These are phyloP conservation scores for Pelecanoides urinatrix DNA, from an alignment of 2,113 vertebrate genomes.

Conservation along the genomic window DNA sequence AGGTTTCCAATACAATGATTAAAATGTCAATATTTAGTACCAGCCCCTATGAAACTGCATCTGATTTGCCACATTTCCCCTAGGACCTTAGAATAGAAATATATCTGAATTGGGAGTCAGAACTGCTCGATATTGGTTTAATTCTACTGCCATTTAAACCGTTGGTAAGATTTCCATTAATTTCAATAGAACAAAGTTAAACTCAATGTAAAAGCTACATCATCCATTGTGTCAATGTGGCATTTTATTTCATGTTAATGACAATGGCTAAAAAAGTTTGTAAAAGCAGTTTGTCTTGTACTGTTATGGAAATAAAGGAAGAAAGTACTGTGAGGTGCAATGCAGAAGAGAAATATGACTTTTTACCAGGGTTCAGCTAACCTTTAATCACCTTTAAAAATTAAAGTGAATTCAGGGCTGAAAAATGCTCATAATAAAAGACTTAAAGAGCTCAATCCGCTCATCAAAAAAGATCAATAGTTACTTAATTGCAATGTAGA, in stretches of 20 bases:
- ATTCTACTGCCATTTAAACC: background rate
- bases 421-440: constrained; percentile 34
- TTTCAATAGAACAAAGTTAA: background rate
- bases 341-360: background rate
- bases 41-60: background rate
- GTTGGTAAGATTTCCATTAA: background rate
- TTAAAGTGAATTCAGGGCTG: background rate
- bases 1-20: background rate
- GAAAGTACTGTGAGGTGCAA: background rate
- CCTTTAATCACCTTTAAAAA: constrained; percentile 37
- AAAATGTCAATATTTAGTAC: background rate
- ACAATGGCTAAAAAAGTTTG: background rate
- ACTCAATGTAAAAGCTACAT: background rate
- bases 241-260: background rate
- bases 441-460: constrained; percentile 19
- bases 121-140: background rate
- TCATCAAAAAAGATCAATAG: constrained; percentile 46
- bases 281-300: background rate
- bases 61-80: background rate
- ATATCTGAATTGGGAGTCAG: background rate
- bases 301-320: background rate
- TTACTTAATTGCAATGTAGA: background rate
- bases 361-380: background rate
- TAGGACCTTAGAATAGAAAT: background rate
- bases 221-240: background rate